Evolutionary conservation across 2,797 vertebrate genomes (phyloP).

Genomic region (Microhierax caerulescens): DNA sequence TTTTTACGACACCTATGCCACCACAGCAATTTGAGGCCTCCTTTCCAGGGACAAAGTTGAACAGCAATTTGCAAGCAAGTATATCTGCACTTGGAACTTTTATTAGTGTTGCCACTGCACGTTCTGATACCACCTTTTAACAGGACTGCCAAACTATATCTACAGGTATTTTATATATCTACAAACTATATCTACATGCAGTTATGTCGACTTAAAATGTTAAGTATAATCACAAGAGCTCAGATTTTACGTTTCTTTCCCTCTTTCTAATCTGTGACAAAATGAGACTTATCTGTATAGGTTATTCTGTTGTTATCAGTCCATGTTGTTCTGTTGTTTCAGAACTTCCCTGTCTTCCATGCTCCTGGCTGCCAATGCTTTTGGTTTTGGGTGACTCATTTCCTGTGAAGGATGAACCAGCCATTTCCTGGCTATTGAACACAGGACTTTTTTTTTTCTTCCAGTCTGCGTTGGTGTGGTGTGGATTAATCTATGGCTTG

Average conservation of each 20-base stretch:
- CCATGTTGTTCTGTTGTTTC: conserved; percentile 11
- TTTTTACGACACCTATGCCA: neutral
- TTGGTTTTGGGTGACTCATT: conserved; percentile 59
- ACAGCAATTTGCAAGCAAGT: neutral
- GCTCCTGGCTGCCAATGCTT: neutral
- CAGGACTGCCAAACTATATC: neutral
- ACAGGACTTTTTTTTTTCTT: neutral
- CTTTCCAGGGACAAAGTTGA: neutral
- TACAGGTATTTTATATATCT: neutral
- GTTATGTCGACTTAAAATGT: neutral
- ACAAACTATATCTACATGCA: neutral
- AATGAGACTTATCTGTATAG: neutral
- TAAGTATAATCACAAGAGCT: neutral
- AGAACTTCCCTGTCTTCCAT: conserved; percentile 15
- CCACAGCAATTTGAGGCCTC: fast-evolving
- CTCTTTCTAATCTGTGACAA: neutral
- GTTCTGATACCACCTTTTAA: neutral
- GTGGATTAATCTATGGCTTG: neutral
- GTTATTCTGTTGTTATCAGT: neutral
- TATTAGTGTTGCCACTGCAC: neutral
- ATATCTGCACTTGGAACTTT: neutral
- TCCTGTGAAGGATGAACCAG: conserved; percentile 41
- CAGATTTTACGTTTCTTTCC: neutral
- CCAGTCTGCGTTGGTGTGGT: neutral
- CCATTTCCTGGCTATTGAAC: conserved; percentile 57